Conservation (phyloP, 2,113 vertebrate species). For the Chionis minor region DNA sequence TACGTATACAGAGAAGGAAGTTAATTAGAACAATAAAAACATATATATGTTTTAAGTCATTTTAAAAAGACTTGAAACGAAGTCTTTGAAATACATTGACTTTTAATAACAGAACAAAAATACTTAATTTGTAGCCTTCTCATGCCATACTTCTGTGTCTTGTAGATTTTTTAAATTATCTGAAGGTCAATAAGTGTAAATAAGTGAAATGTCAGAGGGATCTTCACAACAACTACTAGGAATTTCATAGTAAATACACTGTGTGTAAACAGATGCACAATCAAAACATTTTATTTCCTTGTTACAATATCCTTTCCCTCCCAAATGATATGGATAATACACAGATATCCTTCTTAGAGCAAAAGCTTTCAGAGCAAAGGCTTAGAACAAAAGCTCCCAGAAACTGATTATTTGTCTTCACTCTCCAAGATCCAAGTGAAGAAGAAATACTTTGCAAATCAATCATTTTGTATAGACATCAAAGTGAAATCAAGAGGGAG, state of each 20-base stretch:
- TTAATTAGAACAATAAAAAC: background rate
- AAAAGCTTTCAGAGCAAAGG: background rate
- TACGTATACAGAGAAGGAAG: background rate
- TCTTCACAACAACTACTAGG: background rate
- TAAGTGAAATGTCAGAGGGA: background rate
- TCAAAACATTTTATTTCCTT: background rate
- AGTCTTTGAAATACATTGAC: background rate
- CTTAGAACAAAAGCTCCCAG: background rate
- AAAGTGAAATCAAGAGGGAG: conserved; percentile 5
- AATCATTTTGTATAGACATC: conserved; percentile 4
- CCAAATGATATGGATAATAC: background rate
- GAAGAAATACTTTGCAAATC: conserved; percentile 44
- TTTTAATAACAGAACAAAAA: background rate
- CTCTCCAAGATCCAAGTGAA: background rate
- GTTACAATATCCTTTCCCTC: background rate
- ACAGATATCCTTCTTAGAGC: background rate
- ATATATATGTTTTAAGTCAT: background rate
- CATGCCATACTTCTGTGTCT: fast-evolving
- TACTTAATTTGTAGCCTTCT: background rate
- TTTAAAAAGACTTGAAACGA: background rate
- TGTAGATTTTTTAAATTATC: background rate
- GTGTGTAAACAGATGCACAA: background rate
- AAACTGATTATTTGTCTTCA: background rate
- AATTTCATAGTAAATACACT: background rate
- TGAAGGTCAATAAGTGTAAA: background rate